Conservation (phyloP, 2,797 vertebrate genomes). For the Hyperoplus immaculatus region DNA sequence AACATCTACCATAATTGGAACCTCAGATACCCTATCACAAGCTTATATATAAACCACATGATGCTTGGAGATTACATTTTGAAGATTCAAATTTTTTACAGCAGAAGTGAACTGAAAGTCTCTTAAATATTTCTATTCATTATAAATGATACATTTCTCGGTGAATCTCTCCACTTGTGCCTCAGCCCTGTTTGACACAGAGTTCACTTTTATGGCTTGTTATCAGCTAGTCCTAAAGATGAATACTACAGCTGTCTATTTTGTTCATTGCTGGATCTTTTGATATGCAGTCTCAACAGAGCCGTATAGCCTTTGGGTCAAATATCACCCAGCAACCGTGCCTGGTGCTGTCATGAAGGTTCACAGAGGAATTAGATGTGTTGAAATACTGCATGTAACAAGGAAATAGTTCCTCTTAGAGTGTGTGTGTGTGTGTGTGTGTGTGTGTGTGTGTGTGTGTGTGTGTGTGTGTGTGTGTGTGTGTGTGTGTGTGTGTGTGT, state of each 20-base stretch:
- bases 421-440: background rate
- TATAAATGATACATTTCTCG: background rate
- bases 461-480: too few relatives aligned
- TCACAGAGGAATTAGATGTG: conserved; percentile 11
- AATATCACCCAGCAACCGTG: conserved; percentile 35
- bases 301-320: conserved; percentile 32
- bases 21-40: background rate
- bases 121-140: background rate
- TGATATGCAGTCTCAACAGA: conserved; percentile 33
- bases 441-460: too few relatives aligned
- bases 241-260: conserved; percentile 21
- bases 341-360: conserved; percentile 11
- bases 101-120: background rate
- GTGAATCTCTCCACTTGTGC: background rate
- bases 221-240: conserved; percentile 21
- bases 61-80: background rate
- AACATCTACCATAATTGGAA: background rate
- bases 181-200: background rate
- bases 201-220: background rate
- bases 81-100: background rate
- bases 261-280: conserved; percentile 13
- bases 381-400: background rate
- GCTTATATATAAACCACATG: background rate
- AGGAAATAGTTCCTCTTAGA: background rate
- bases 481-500: too few relatives aligned